Evolutionary conservation across 2,797 vertebrate genomes (phyloP), one percentile per base, ranked within the genome.

Genomic region (Lutra lutra): DNA sequence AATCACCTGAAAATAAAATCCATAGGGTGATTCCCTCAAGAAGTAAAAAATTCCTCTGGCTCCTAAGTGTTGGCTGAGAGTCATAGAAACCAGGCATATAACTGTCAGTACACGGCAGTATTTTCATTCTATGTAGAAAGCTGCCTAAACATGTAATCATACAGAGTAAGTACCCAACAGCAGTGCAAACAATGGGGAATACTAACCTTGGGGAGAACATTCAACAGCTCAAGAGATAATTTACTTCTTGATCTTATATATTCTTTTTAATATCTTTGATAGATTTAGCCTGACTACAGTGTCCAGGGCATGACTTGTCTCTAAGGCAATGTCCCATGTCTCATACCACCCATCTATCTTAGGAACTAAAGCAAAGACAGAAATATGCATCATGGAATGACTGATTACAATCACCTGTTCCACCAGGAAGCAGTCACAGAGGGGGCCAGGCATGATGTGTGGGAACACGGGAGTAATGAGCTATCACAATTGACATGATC

Each of bases 1-100:
- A 97, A 99, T 99, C 86, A 99, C 98, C 99, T 99, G 94, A 82
- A 97, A 97, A 95, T 29, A 98, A 97, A 75, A 77, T n/a, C 68
- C 58, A 68, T 0, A 92, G 25, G 18, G 64, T 97, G 64, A 96
- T 58, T 80, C 96, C 60, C 35, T 38, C 25, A 51, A 73, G 73
- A 90, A 95, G 23, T 35, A 88, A 90, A 85, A 96, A 94, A 83
- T 84, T 13, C 83, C 40, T 64, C 68, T 72, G 89, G 77, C 54
- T 95, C 78, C 21, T 62, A 40, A 92, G 83, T 77, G 21, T 10
- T 86, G 56, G 38, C 66, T 90, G 38, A 94, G 40, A 89, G 68
- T 56, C 93, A 60, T 0, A 95, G 58, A 95, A 66, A 83, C 6
- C 77, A 91, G 77, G 91, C 51, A 25, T 62, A 58, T 60, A 64